Evolutionary conservation across 2,113 vertebrate species (phyloP).

Genomic region (Acanthisitta chloris): DNA sequence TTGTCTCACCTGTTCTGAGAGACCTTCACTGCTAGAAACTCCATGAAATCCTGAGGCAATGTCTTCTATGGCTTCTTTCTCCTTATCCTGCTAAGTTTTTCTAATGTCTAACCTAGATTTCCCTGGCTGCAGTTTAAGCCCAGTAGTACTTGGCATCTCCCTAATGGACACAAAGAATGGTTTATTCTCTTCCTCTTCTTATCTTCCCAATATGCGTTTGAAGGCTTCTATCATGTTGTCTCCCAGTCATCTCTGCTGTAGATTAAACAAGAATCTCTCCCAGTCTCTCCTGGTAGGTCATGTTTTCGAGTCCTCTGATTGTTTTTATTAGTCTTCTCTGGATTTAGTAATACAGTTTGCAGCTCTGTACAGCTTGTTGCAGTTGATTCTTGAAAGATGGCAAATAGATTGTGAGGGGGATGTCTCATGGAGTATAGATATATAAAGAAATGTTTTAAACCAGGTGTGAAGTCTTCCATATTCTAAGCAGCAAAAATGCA

Average conservation of each 20-base stretch:
- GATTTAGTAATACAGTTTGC: not conserved
- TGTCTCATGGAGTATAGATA: not conserved
- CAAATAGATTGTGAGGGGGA: not conserved
- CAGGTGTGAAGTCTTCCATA: not conserved
- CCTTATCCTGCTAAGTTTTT: not conserved
- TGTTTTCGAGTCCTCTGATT: not conserved
- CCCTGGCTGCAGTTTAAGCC: not conserved
- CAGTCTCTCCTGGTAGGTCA: not conserved
- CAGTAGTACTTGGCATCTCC: not conserved
- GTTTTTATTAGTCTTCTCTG: conserved; percentile 17
- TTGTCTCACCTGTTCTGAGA: conserved; percentile 29
- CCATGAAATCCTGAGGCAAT: not conserved
- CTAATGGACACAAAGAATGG: not conserved
- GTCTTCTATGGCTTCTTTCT: not conserved
- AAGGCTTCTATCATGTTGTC: not conserved
- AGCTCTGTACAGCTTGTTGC: not conserved
- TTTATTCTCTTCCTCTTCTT: not conserved
- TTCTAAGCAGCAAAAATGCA: not conserved
- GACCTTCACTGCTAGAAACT: not conserved
- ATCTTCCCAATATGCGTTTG: not conserved
- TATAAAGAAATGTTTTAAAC: not conserved
- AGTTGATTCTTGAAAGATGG: not conserved
- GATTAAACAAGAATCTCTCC: conserved; percentile 11
- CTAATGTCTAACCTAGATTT: not conserved
- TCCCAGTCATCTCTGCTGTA: not conserved